Evolutionary conservation across 2,113 vertebrate species (phyloP).

Genomic region (Sprattus sprattus): DNA sequence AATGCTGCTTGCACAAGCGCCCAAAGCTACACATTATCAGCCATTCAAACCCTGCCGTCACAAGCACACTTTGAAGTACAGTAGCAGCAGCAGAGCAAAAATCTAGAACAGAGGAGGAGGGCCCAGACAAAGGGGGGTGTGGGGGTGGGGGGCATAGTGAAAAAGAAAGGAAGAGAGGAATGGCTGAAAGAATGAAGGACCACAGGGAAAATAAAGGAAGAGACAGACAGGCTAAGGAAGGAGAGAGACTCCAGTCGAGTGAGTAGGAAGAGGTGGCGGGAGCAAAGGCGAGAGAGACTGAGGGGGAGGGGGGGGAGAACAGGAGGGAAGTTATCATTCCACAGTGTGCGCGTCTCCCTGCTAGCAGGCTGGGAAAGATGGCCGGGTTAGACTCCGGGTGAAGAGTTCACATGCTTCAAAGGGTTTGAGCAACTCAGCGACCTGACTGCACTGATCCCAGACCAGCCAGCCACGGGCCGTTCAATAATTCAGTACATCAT

Average conservation of each 20-base stretch:
- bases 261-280: not conserved
- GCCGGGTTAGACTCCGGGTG: conserved; percentile 46
- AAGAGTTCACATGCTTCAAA: conserved; percentile 53
- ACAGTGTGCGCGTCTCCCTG: conserved; percentile 32
- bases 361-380: conserved; percentile 36
- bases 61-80: not conserved
- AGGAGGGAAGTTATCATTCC: conserved; percentile 48
- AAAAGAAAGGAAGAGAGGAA: conserved; percentile 26
- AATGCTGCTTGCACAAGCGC: conserved; percentile 13
- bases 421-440: conserved; percentile 14
- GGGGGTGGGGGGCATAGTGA: not conserved
- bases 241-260: not conserved
- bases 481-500: conserved; percentile 50
- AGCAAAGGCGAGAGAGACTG: not conserved
- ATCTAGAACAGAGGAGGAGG: not conserved
- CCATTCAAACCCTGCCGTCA: conserved; percentile 53
- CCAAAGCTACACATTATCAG: conserved; percentile 48
- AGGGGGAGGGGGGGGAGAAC: conserved; percentile 29
- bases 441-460: conserved; percentile 30
- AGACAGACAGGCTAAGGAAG: conserved; percentile 58
- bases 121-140: not conserved
- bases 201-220: conserved; percentile 34
- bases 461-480: conserved; percentile 15
- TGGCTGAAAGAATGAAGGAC: conserved; percentile 56
- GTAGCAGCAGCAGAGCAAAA: not conserved